These are phyloP conservation scores for Paradisaea rubra DNA, from an alignment of 2,113 vertebrate genomes.

Conservation along the genomic window DNA sequence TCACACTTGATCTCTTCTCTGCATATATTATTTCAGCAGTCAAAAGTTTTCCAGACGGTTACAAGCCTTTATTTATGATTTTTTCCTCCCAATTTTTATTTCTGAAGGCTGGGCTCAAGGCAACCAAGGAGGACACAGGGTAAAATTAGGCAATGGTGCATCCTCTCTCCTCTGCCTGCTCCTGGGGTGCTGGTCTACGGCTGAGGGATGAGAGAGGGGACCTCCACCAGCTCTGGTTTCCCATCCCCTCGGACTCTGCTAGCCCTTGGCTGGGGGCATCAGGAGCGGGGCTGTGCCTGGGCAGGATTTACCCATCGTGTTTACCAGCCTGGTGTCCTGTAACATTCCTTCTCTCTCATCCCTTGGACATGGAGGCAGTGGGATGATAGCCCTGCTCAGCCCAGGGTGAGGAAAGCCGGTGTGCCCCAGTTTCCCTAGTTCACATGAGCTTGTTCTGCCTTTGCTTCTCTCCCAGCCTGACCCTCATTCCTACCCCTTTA, in stretches of 20 bases:
- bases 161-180: fast-evolving
- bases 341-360: background rate
- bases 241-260: background rate
- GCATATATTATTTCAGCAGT: fast-evolving
- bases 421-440: background rate
- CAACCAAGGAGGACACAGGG: background rate
- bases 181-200: fast-evolving
- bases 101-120: background rate
- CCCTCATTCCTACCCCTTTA: background rate
- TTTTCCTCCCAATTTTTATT: background rate
- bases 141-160: background rate
- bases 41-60: background rate
- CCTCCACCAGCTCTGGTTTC: background rate
- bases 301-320: fast-evolving
- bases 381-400: background rate
- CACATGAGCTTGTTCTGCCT: background rate
- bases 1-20: background rate
- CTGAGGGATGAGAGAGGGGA: background rate
- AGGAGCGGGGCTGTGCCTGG: background rate
- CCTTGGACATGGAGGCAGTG: background rate
- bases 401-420: background rate
- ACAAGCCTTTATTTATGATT: background rate
- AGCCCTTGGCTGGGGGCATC: background rate
- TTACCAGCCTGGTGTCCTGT: background rate
- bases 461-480: background rate